These are phyloP conservation scores for Paralichthys olivaceus DNA, from an alignment of 2,113 vertebrate genomes.

Conservation along the genomic window DNA sequence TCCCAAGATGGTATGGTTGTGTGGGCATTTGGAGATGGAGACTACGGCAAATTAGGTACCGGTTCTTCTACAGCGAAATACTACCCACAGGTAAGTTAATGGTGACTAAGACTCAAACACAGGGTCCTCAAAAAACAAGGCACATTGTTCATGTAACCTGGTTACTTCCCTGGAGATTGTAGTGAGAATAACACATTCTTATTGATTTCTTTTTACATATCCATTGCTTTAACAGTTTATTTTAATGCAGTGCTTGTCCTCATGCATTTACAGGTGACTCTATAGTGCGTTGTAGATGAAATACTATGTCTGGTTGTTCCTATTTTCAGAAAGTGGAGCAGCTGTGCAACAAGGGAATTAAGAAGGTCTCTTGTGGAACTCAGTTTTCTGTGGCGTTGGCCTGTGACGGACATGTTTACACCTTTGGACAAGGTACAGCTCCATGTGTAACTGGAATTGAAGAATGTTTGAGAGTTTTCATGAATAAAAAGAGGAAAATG, in stretches of 20 bases:
- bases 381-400: constrained; percentile 85
- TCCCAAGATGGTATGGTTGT: constrained; percentile 84
- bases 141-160: neutral
- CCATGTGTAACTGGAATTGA: neutral
- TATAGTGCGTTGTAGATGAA: neutral
- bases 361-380: constrained; percentile 84
- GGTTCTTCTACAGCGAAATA: constrained; percentile 85
- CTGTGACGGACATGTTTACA: constrained; percentile 83
- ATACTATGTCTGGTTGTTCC: constrained; percentile 14
- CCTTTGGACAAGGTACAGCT: constrained; percentile 85
- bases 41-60: constrained; percentile 85
- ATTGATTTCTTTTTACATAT: neutral
- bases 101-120: neutral
- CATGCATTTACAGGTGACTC: neutral
- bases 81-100: constrained; percentile 81
- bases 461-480: neutral
- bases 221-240: neutral
- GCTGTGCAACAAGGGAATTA: constrained; percentile 85
- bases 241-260: neutral
- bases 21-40: constrained; percentile 87
- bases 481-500: too few relatives aligned
- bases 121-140: neutral
- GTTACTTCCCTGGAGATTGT: neutral
- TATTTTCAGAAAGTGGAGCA: constrained; percentile 83
- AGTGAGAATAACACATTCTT: neutral